Base-by-base conservation (phyloP, 2,797 vertebrate genomes). In the Esox lucius region DNA sequence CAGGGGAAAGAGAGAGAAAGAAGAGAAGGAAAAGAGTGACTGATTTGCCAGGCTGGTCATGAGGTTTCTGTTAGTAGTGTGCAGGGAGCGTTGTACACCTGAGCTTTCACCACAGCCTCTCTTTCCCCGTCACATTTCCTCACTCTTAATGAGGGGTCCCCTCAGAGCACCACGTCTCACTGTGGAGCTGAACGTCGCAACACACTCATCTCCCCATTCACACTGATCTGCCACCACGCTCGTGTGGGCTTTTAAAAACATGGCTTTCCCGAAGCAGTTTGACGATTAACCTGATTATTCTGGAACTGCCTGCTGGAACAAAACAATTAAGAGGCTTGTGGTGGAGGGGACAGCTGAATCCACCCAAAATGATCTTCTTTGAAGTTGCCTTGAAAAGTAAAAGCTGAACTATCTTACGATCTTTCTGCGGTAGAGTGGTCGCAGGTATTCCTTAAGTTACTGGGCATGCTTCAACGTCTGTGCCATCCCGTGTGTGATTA, bases 11-110 rank as follows among this genome's bases (percentile, higher is more conserved):
- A 51, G 46, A 70, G 49, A 56, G 69, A 35, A 16, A 26, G 31
- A 24, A 28, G 31, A n/a, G 33, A 35, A 49, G 39, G 64, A 72
- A 68, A 76, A 71, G 71, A 76, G 75, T 70, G 69, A 48, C 22
- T 70, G 78, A 78, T 73, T 81, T 81, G 68, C 79, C 68, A 17
- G 72, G 66, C 70, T 74, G 67, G 69, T 83, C 85, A 85, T 87
- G 80, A 88, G 82, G 77, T 85, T 90, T 87, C 72, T 68, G 84
- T 88, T 89, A 90, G 83, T 82, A 73, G 83, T 77, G 86, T 89
- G 88, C 8, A 72, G 88, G 33, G 77, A 85, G 68, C 0, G 68
- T 65, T 80, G 83, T 75, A 90, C 87, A 76, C 74, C 78, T 86
- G 87, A 82, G 86, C 85, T 81, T 89, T 84, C 72, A 78, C 85